phyloP scores from a whole-genome alignment of 2,113 vertebrate genomes.

The Gallinago undulata region DNA sequence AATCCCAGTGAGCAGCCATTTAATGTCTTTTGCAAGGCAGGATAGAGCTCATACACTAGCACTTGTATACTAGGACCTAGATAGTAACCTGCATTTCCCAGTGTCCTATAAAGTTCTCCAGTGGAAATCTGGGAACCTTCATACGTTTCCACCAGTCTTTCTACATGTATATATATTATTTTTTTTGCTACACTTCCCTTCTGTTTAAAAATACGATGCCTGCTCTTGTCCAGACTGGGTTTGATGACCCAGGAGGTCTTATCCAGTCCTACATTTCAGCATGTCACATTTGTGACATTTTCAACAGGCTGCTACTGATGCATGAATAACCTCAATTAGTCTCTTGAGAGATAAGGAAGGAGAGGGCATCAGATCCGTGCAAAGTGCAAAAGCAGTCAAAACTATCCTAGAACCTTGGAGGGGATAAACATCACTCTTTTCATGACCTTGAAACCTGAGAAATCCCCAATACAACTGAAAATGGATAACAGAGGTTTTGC shows the following conservation, averaged over 20 bases:
- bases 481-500: constrained; percentile 41
- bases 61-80: background rate
- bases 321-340: background rate
- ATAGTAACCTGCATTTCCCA: background rate
- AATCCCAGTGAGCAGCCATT: background rate
- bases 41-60: background rate
- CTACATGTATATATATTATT: no score
- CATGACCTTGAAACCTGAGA: constrained; percentile 71
- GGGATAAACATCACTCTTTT: constrained; percentile 28
- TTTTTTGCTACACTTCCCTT: background rate
- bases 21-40: background rate
- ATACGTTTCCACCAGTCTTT: background rate
- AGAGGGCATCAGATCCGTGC: background rate
- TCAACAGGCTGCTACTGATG: background rate
- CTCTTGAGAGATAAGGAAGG: background rate
- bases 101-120: background rate
- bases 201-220: background rate
- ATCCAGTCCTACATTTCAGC: background rate
- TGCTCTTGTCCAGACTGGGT: background rate
- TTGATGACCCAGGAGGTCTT: background rate
- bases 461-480: constrained; percentile 57
- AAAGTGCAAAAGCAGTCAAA: constrained; percentile 39
- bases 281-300: background rate
- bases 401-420: background rate
- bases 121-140: background rate